Conservation (phyloP, 2,113 vertebrate species). For the Brachionichthys hirsutus region DNA sequence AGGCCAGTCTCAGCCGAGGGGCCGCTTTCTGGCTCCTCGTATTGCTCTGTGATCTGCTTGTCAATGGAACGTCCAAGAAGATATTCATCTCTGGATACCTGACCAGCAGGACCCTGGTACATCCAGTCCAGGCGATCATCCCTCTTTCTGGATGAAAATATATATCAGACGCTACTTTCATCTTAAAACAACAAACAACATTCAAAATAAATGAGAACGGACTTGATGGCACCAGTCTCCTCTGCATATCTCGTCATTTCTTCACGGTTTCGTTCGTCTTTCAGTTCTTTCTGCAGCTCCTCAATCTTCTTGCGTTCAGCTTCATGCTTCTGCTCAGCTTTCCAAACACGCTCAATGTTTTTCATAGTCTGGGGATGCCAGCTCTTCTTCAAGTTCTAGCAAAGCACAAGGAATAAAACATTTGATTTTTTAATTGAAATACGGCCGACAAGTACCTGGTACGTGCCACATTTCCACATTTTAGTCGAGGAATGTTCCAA, state of each 20-base stretch:
- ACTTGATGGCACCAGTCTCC: constrained; percentile 89
- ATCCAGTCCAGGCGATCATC: constrained; percentile 98
- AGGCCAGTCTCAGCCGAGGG: constrained; percentile 88
- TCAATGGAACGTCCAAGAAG: constrained; percentile 92
- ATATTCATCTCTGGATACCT: constrained; percentile 95
- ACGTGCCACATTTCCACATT: too few species aligned
- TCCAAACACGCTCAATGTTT: constrained; percentile 98
- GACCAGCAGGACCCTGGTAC: constrained; percentile 93
- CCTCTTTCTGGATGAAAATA: constrained; percentile 79
- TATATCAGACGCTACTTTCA: accelerated
- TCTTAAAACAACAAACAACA: neutral
- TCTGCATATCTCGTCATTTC: constrained; percentile 92
- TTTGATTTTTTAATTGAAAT: too few species aligned
- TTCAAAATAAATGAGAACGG: constrained; percentile 12
- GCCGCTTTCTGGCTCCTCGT: constrained; percentile 84
- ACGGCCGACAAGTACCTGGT: too few species aligned
- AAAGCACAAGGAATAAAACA: neutral
- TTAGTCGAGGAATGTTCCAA: too few species aligned
- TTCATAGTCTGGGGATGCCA: constrained; percentile 98
- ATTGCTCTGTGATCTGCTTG: constrained; percentile 89
- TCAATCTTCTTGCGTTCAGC: constrained; percentile 94
- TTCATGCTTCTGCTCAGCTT: constrained; percentile 95
- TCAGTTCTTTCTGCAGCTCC: constrained; percentile 94
- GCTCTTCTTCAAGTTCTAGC: constrained; percentile 96
- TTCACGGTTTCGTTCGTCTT: constrained; percentile 89